A percentile compares a stretch with the other conserved stretches of the same genome.
These are phyloP conservation scores for Myathropa florea DNA, from an alignment of 2,888 invertebrate genomes.

Conservation along the genomic window DNA sequence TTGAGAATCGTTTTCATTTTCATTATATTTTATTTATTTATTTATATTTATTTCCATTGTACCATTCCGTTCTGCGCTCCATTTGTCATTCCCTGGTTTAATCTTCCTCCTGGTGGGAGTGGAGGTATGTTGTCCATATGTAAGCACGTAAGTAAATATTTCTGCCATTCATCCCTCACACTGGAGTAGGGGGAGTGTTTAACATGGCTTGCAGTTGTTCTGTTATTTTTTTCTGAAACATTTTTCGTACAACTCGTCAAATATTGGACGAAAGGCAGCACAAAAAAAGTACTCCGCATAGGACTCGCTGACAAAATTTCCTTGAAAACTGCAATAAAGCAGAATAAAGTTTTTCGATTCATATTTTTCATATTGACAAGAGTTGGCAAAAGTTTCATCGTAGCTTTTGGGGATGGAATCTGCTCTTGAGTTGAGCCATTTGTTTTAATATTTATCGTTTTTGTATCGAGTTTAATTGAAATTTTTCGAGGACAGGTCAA, in stretches of 20 bases:
- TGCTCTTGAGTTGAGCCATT: not conserved
- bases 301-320: constrained; percentile 4
- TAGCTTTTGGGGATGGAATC: not conserved
- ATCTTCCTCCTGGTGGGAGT: not conserved
- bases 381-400: not conserved
- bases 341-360: not conserved
- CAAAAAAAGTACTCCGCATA: not conserved
- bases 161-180: constrained; percentile 4
- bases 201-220: constrained; percentile 3
- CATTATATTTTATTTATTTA: constrained; percentile 51
- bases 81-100: not conserved
- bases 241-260: not conserved
- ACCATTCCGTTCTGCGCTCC: not conserved
- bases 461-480: constrained; percentile 21
- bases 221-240: not conserved
- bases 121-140: constrained; percentile 26
- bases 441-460: constrained; percentile 20
- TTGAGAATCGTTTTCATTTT: constrained; percentile 57
- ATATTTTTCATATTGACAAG: constrained; percentile 11
- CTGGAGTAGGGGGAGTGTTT: not conserved
- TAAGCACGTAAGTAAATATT: constrained; percentile 26
- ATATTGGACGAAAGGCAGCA: not conserved
- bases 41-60: constrained; percentile 18
- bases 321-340: constrained; percentile 40
- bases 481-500: constrained; percentile 12